phyloP scores from a whole-genome alignment of 2,113 vertebrate species.

The Anhinga anhinga region DNA sequence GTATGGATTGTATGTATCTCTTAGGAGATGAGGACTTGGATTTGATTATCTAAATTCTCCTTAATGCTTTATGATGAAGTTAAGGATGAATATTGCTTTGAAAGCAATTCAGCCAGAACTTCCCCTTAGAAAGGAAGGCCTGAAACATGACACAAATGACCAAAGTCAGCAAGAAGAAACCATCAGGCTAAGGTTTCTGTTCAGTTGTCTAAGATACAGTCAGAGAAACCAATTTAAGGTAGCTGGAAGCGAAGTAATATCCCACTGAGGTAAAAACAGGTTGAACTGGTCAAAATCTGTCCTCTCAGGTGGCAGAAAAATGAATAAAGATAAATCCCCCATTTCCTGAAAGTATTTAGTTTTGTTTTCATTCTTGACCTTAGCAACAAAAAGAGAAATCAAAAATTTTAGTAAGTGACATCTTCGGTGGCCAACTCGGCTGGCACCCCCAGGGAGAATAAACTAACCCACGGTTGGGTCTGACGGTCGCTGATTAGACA shows the following conservation, averaged over 20 bases:
- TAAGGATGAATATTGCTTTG: conserved; percentile 27
- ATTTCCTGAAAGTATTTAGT: background rate
- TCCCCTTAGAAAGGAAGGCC: background rate
- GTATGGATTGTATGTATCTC: background rate
- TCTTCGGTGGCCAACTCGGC: background rate
- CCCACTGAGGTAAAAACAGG: conserved; percentile 1
- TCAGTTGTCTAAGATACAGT: conserved; percentile 8
- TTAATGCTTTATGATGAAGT: conserved; percentile 41
- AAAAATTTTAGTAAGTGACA: background rate
- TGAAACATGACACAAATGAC: background rate
- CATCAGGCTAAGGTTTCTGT: background rate
- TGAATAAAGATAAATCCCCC: background rate
- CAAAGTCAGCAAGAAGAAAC: conserved; percentile 8
- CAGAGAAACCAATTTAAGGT: conserved; percentile 7
- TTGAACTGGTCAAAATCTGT: background rate
- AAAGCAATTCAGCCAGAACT: conserved; percentile 42
- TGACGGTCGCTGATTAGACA: accelerated
- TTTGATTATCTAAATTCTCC: conserved; percentile 57
- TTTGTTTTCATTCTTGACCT: background rate
- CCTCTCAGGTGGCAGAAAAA: background rate
- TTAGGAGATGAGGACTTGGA: conserved; percentile 9
- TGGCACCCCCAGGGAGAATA: background rate
- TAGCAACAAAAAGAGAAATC: background rate
- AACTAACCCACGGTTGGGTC: background rate
- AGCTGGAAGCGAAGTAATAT: conserved; percentile 40